Evolutionary conservation across 2,113 vertebrate genomes (phyloP).

Genomic region (Chroicocephalus ridibundus): DNA sequence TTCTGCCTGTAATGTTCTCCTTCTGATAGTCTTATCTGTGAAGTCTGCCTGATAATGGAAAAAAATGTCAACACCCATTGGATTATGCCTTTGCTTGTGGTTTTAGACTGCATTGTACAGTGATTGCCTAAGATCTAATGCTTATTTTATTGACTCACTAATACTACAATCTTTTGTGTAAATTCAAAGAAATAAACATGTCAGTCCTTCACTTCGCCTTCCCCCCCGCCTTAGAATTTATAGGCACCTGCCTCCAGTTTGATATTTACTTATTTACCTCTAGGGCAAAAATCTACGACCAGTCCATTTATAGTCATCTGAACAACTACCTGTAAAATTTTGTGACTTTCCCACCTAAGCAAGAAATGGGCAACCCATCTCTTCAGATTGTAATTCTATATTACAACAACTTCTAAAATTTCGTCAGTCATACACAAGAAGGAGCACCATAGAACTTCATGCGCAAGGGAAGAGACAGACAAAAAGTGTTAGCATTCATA

Average conservation of each 20-base stretch:
- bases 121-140: background rate
- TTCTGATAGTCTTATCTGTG: slow-evolving; percentile 2
- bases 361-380: slow-evolving; percentile 24
- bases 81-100: background rate
- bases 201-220: background rate
- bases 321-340: slow-evolving; percentile 22
- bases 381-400: background rate
- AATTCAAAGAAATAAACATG: background rate
- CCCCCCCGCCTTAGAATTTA: background rate
- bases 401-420: background rate
- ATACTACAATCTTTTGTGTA: background rate
- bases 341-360: background rate
- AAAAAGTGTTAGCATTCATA: background rate
- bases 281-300: background rate
- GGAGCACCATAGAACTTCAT: background rate
- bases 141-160: slow-evolving; percentile 25
- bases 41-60: slow-evolving; percentile 1
- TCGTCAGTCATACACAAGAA: background rate
- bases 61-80: slow-evolving; percentile 8
- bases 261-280: background rate
- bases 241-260: background rate
- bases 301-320: slow-evolving; percentile 18
- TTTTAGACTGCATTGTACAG: background rate
- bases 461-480: background rate
- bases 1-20: background rate